phyloP scores from a whole-genome alignment of 1,140 invertebrate genomes.

The Pissodes strobi region DNA sequence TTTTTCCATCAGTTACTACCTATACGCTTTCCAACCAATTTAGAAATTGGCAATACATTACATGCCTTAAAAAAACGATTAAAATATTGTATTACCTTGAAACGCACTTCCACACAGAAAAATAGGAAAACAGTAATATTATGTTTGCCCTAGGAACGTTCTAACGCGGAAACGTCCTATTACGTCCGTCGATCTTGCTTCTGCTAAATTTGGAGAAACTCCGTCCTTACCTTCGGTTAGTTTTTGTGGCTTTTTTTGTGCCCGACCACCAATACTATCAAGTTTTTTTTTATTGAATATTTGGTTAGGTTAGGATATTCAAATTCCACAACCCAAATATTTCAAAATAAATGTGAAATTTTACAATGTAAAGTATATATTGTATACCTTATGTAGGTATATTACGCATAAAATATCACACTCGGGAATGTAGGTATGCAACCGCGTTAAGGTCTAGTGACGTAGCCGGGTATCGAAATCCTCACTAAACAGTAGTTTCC shows the following conservation, averaged over 20 bases:
- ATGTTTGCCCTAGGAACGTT: conserved; percentile 4
- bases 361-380: no score
- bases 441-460: background rate
- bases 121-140: background rate
- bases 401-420: no score
- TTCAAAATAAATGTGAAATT: no score
- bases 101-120: background rate
- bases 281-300: conserved; percentile 2
- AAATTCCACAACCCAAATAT: no score
- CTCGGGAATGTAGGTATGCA: no score
- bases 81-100: conserved; percentile 3
- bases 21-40: conserved; percentile 22
- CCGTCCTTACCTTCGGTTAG: background rate
- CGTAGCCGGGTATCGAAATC: no score
- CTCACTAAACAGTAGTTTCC: background rate
- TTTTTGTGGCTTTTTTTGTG: background rate
- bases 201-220: conserved; percentile 1
- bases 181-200: conserved; percentile 16
- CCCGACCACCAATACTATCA: background rate
- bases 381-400: no score
- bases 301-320: no score
- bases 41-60: no score
- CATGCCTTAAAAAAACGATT: conserved; percentile 10
- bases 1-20: conserved; percentile 26
- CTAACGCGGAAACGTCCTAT: background rate